phyloP scores from a whole-genome alignment of 2,797 vertebrate genomes.

The Poecilia velifera region DNA sequence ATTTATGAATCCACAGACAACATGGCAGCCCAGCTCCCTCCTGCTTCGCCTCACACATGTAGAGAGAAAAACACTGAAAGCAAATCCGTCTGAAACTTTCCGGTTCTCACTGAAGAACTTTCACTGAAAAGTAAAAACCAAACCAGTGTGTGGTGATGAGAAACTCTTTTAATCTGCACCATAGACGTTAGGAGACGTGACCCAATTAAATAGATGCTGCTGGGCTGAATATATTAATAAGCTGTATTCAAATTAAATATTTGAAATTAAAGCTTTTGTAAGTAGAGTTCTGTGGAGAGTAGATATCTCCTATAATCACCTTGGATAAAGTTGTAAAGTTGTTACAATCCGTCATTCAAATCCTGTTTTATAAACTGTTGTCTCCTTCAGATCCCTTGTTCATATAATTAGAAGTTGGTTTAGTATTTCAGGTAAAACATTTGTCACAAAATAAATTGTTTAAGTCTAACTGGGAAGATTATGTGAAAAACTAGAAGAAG shows the following conservation, averaged over 20 bases:
- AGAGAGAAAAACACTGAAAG: neutral
- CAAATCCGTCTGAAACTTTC: constrained; percentile 16
- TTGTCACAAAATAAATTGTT: neutral
- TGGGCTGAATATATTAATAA: neutral
- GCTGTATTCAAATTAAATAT: neutral
- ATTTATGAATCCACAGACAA: constrained; percentile 75
- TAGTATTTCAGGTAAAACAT: neutral
- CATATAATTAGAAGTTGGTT: neutral
- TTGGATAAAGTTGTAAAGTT: neutral
- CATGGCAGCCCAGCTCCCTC: constrained; percentile 52
- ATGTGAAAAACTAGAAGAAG: neutral
- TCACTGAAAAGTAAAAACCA: constrained; percentile 24
- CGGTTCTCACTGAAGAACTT: constrained; percentile 4
- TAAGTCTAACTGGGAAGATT: neutral
- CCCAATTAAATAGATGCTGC: constrained; percentile 17
- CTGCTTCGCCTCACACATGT: constrained; percentile 5
- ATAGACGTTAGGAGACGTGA: constrained; percentile 33
- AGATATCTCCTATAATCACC: neutral
- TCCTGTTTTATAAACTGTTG: neutral
- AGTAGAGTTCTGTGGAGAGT: neutral
- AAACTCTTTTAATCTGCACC: constrained; percentile 54
- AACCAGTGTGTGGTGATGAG: constrained; percentile 58
- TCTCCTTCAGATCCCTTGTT: neutral
- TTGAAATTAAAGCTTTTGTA: neutral
- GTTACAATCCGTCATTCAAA: neutral